Evolutionary conservation across 2,888 invertebrate species (phyloP).

Genomic region (Nycteola revayana): DNA sequence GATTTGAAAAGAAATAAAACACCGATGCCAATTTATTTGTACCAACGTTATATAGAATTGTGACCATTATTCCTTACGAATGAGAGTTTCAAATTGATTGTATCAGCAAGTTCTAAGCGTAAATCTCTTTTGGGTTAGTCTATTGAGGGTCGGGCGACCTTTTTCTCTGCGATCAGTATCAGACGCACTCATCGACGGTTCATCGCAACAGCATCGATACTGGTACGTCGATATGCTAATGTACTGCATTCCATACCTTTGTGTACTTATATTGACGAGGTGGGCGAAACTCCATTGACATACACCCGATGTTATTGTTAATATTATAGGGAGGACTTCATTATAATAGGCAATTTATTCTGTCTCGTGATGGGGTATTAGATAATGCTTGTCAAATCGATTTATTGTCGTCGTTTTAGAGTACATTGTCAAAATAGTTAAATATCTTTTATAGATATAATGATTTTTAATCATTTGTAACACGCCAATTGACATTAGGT

Average conservation of each 20-base stretch:
- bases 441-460: no score
- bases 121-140: conserved; percentile 37
- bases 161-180: conserved; percentile 70
- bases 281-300: conserved; percentile 78
- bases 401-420: conserved; percentile 40
- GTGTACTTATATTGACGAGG: conserved; percentile 78
- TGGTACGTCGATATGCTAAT: conserved; percentile 71
- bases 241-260: conserved; percentile 66
- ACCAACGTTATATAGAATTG: conserved; percentile 7
- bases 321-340: conserved; percentile 66
- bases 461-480: no score
- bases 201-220: conserved; percentile 67
- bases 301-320: conserved; percentile 73
- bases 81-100: conserved; percentile 39
- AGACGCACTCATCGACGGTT: conserved; percentile 61
- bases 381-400: conserved; percentile 62
- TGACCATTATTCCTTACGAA: conserved; percentile 21
- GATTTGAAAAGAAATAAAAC: conserved; percentile 66
- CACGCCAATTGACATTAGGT: no score
- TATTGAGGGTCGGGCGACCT: conserved; percentile 60
- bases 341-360: conserved; percentile 75
- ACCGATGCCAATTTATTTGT: conserved; percentile 35
- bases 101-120: conserved; percentile 11
- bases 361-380: conserved; percentile 57
- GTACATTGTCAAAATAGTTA: conserved; percentile 17